These are phyloP conservation scores for Pluvianellus socialis DNA, from an alignment of 2,113 vertebrate genomes.

Conservation along the genomic window DNA sequence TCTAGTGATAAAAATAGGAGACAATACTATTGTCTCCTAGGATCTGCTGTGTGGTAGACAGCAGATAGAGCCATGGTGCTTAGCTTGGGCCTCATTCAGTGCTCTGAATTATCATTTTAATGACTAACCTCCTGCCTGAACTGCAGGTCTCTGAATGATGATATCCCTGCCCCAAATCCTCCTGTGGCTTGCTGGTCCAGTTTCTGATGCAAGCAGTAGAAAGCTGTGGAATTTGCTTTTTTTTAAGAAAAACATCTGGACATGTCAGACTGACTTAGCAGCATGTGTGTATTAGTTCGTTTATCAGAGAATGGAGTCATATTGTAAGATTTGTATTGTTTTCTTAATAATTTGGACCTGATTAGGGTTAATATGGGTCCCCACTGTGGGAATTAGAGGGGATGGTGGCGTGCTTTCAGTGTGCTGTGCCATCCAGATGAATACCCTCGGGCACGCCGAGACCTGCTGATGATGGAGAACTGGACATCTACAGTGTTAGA, in stretches of 20 bases:
- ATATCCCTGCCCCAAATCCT: not conserved
- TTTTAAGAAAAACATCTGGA: not conserved
- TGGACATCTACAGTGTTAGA: not conserved
- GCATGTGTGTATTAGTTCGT: not conserved
- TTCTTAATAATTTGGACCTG: not conserved
- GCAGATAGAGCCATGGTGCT: not conserved
- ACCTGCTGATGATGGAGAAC: accelerated
- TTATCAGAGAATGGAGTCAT: not conserved
- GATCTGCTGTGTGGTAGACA: not conserved
- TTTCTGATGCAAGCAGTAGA: not conserved
- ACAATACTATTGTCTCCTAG: not conserved
- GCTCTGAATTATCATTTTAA: slow-evolving; percentile 31
- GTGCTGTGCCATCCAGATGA: not conserved
- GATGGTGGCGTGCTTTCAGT: not conserved
- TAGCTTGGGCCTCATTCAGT: not conserved
- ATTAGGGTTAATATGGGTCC: not conserved
- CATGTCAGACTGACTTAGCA: not conserved
- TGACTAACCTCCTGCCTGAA: not conserved
- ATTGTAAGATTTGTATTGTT: not conserved
- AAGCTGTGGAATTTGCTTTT: not conserved
- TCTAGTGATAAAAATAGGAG: slow-evolving; percentile 2
- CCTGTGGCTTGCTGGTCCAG: not conserved
- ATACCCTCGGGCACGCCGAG: not conserved
- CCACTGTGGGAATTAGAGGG: not conserved
- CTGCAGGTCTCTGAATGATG: not conserved